Base-by-base conservation (phyloP, 2,888 invertebrate species). In the Antitype chi region DNA sequence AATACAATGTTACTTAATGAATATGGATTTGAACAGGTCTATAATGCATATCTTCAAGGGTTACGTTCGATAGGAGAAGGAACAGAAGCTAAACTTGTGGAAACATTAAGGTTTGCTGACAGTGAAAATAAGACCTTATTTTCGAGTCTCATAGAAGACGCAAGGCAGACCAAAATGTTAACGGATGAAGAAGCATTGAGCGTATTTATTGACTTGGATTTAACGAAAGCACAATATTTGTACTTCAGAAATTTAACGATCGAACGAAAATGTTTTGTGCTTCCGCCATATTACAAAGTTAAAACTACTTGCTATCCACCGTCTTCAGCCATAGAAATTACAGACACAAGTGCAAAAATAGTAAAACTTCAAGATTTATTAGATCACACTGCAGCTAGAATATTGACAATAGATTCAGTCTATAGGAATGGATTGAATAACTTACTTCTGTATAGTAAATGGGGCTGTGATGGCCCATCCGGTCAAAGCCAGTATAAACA, bases 401-500 rank as follows among this genome's bases (percentile, higher is more conserved):
- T 85, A 64, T 78, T 83, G 69, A 32, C 52, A 53, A 85, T 85
- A 70, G 77, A 85, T 78, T 64, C 49, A 13, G 57, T 77, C 15
- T 78, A 67, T 49, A 79, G 20, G 28, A 59, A 64, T 60, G 64
- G 71, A 20, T 59, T 55, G 66, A 28, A 66, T 6, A 66, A 66
- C 11, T 62, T 68, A 59, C 53, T 60, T 60, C 32, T 74, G 25
- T 72, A 53, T 47, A 76, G 78, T 70, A 83, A 85, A 78, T 83
- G 82, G 80, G 82, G 79, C 11, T 85, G 84, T 84, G 85, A 79
- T 85, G 78, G 71, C 23, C 72, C 78, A 67, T 71, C 63, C 11
- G 85, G 86, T 25, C 84, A 87, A 80, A 88, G 85, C 69, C 62
- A 82, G 59, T 85, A 85, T 52, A 77, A 81, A n/a, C 82, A 85